Conservation (phyloP, 1,140 invertebrate species). For the Ostrea denselamellosa region DNA sequence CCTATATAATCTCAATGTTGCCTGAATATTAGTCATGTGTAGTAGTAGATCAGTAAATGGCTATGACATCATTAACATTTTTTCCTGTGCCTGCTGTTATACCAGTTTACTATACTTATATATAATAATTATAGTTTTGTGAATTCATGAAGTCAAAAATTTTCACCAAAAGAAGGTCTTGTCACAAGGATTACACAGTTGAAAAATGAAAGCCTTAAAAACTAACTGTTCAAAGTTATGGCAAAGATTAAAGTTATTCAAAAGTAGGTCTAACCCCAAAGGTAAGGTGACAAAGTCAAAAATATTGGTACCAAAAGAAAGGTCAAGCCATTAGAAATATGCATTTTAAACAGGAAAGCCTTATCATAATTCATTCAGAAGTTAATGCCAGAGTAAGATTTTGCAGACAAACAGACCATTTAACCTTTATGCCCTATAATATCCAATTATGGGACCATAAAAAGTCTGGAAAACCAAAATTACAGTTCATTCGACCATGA, state of each 20-base stretch:
- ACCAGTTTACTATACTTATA: too few species aligned
- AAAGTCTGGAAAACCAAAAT: too few species aligned
- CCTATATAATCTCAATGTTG: too few species aligned
- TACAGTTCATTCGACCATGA: too few species aligned
- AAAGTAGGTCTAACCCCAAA: constrained; percentile 1
- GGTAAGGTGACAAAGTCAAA: neutral
- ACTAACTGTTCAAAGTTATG: neutral
- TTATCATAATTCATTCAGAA: neutral
- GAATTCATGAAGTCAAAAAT: too few species aligned
- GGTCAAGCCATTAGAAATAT: neutral
- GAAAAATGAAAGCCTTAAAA: neutral
- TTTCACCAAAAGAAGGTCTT: constrained; percentile 20
- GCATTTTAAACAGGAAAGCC: neutral
- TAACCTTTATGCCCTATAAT: too few species aligned
- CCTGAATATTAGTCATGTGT: too few species aligned
- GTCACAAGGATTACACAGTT: neutral
- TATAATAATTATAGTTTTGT: too few species aligned
- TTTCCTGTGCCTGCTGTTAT: too few species aligned
- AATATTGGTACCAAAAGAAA: neutral
- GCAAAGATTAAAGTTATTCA: neutral
- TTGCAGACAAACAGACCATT: neutral
- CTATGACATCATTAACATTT: too few species aligned
- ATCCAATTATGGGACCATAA: too few species aligned
- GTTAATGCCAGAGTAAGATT: neutral
- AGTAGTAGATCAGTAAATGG: too few species aligned